Evolutionary conservation across 2,113 vertebrate species (phyloP).

Genomic region (Cyprinodon brontotheroides): DNA sequence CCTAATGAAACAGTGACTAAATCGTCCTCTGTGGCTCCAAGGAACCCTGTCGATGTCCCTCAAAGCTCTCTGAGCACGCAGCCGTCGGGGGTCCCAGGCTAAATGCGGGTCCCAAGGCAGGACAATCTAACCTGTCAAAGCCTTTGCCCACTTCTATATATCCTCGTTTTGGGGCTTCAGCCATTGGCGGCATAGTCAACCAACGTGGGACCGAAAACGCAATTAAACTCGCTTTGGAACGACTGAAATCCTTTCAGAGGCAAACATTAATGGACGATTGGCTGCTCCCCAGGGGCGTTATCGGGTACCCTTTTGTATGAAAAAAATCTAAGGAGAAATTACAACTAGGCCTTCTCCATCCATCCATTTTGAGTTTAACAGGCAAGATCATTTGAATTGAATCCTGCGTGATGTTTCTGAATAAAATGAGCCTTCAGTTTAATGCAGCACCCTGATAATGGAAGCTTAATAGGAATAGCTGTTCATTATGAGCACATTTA

Average conservation of each 20-base stretch:
- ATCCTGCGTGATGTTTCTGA: slow-evolving; percentile 8
- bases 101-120: slow-evolving; percentile 79
- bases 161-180: slow-evolving; percentile 68
- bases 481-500: not conserved
- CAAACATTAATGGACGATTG: slow-evolving; percentile 71
- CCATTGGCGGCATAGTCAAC: slow-evolving; percentile 81
- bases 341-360: slow-evolving; percentile 49
- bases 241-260: slow-evolving; percentile 74
- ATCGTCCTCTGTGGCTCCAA: slow-evolving; percentile 81
- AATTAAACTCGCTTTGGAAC: slow-evolving; percentile 85
- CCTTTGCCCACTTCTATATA: slow-evolving; percentile 77
- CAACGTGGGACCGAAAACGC: slow-evolving; percentile 84
- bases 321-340: slow-evolving; percentile 59
- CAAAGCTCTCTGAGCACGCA: slow-evolving; percentile 81
- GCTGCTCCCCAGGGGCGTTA: slow-evolving; percentile 66
- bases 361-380: slow-evolving; percentile 41
- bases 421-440: slow-evolving; percentile 5
- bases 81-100: slow-evolving; percentile 75
- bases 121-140: slow-evolving; percentile 83
- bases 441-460: slow-evolving; percentile 7
- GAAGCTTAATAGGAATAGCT: slow-evolving; percentile 11
- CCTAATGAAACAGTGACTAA: slow-evolving; percentile 98
- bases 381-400: slow-evolving; percentile 37
- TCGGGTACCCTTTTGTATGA: slow-evolving; percentile 73
- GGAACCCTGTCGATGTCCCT: slow-evolving; percentile 85